A percentile compares a stretch with the other conserved stretches of the same genome.
These are phyloP conservation scores for Thaumatotibia leucotreta DNA, from an alignment of 1,140 invertebrate species.

Conservation along the genomic window DNA sequence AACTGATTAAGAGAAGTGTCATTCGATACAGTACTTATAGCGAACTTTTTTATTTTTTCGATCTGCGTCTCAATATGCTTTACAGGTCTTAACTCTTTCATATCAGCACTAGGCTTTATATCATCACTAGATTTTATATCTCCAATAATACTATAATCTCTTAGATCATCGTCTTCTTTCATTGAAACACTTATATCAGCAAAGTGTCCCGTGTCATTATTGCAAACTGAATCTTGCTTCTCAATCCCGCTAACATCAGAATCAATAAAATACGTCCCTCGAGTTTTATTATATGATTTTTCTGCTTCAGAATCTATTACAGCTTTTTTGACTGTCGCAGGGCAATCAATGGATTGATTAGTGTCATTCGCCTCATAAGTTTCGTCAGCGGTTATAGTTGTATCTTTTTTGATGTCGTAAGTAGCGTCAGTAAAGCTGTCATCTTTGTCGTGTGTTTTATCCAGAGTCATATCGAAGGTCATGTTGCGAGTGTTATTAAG, in stretches of 20 bases:
- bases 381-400: conserved; percentile 7
- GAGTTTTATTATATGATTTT: not conserved
- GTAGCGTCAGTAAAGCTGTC: conserved; percentile 4
- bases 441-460: conserved; percentile 17
- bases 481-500: conserved; percentile 13
- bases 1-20: conserved; percentile 54
- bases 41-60: conserved; percentile 31
- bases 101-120: not conserved
- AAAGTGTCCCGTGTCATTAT: not conserved
- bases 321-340: conserved; percentile 11
- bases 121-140: not conserved
- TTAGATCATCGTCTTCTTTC: not conserved
- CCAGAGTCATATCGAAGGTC: not conserved
- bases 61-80: conserved; percentile 32
- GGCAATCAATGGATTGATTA: not conserved
- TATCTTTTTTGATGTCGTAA: not conserved
- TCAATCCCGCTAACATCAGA: conserved; percentile 6
- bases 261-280: conserved; percentile 23
- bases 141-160: not conserved
- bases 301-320: not conserved
- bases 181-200: conserved; percentile 7
- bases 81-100: not conserved
- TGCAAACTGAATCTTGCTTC: not conserved
- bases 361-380: conserved; percentile 4
- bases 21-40: conserved; percentile 28